Conservation (phyloP, 2,888 invertebrate genomes). For the Patella pellucida region DNA sequence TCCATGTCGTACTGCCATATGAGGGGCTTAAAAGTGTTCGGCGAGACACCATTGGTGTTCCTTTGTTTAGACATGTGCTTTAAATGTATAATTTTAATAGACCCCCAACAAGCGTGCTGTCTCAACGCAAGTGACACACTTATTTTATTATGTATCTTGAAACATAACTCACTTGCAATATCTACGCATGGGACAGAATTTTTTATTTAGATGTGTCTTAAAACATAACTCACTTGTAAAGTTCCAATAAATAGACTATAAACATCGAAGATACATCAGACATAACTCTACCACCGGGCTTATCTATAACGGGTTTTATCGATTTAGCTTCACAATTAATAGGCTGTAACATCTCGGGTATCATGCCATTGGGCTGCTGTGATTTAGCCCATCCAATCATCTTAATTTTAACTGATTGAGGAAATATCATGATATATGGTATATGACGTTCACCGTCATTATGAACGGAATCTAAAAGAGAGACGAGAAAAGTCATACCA, state of each 20-base stretch:
- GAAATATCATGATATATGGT: background rate
- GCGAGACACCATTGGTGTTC: no score
- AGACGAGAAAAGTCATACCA: no score
- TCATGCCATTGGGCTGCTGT: background rate
- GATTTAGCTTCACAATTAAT: background rate
- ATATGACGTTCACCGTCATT: constrained; percentile 3
- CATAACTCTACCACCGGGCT: background rate
- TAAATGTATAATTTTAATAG: no score
- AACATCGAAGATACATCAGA: background rate
- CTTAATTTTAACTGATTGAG: background rate
- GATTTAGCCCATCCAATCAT: constrained; percentile 2
- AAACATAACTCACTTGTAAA: background rate
- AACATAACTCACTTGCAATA: no score
- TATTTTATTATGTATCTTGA: no score
- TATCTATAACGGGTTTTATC: background rate
- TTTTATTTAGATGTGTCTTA: no score
- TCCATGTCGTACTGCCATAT: no score
- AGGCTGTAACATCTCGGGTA: background rate
- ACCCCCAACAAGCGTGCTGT: no score
- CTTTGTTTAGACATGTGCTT: no score
- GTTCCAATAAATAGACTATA: background rate
- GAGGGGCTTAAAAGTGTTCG: no score
- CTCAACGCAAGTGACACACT: no score
- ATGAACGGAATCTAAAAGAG: background rate
- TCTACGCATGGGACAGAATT: no score